Base-by-base conservation (phyloP, 2,888 invertebrate species). In the Mimachlamys varia region DNA sequence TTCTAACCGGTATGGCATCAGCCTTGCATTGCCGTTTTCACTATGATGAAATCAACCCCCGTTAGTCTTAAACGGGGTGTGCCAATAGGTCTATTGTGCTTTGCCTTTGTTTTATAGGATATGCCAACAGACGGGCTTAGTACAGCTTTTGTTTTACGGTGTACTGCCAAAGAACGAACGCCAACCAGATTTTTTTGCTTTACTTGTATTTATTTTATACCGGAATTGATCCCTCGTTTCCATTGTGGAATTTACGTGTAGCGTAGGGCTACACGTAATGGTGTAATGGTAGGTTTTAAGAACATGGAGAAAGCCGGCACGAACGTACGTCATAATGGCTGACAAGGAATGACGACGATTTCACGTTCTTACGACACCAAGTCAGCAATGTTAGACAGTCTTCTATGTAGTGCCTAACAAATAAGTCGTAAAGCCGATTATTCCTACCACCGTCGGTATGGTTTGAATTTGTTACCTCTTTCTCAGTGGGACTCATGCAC, bases 401-500 rank as follows among this genome's bases (percentile, higher is more conserved):
- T 53, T 22, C 62, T n/a, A n/a, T 13, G 62, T 62, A 62, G 15
- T 62, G 13, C 62, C 2, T 62, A 62, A 62, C 62, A 22, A 62
- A 62, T 62, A 10, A 7, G 62, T n/a, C 33, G 15, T 76, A 76
- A 76, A 76, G 33, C 76, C 2, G 27, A 33, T 76, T 76, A 27
- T 76, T 76, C 76, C 10, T 76, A 27, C 12, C 33, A 15, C 22
- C 33, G 33, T 22, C 33, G 33, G 76, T 76, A 76, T 76, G 76
- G 76, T 76, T 76, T 76, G 76, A 33, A 76, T 76, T 76, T 76
- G 76, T 27, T 27, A 76, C 76, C 76, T 33, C 76, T 33, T 76
- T 33, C 76, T 76, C 76, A 17, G 76, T 12, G 33, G 76, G 33
- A 33, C 76, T 19, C 76, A 1, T 76, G 76, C 2, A 33, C 55